Evolutionary conservation across 2,888 invertebrate genomes (phyloP).

Genomic region (Drosophila antonietae): DNA sequence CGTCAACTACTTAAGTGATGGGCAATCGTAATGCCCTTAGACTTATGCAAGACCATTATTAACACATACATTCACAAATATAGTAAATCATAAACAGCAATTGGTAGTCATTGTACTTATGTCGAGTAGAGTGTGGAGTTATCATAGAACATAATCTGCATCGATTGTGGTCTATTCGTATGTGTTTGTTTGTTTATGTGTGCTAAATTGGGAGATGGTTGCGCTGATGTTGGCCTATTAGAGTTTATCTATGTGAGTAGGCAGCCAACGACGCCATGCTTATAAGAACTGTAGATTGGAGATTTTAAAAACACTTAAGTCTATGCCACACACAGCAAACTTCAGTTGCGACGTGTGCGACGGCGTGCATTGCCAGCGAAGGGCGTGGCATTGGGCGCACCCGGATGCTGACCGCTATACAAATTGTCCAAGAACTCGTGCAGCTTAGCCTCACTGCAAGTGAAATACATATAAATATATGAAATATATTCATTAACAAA

Average conservation of each 20-base stretch:
- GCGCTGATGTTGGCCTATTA: constrained; percentile 36
- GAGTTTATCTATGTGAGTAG: constrained; percentile 49
- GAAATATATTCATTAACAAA: not conserved
- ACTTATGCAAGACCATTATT: constrained; percentile 41
- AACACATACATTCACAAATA: constrained; percentile 38
- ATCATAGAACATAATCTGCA: constrained; percentile 18
- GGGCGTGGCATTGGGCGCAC: constrained; percentile 71
- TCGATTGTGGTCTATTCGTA: constrained; percentile 11
- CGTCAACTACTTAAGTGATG: constrained; percentile 55
- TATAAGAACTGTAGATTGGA: constrained; percentile 59
- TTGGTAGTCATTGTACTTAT: constrained; percentile 48
- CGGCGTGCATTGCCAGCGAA: constrained; percentile 80
- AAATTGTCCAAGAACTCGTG: constrained; percentile 84
- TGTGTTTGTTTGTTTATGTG: constrained; percentile 28
- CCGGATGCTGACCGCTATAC: constrained; percentile 84
- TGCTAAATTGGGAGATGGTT: constrained; percentile 25
- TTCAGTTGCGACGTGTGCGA: constrained; percentile 83
- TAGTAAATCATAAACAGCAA: constrained; percentile 39
- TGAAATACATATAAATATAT: not conserved
- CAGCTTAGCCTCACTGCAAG: constrained; percentile 82
- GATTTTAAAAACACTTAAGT: constrained; percentile 73
- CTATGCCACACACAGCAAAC: constrained; percentile 21
- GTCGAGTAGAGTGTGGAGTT: constrained; percentile 33
- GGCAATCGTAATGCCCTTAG: constrained; percentile 30
- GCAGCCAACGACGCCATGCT: constrained; percentile 44